Base-by-base conservation (phyloP, 2,797 vertebrate species). In the Threskiornis aethiopicus region DNA sequence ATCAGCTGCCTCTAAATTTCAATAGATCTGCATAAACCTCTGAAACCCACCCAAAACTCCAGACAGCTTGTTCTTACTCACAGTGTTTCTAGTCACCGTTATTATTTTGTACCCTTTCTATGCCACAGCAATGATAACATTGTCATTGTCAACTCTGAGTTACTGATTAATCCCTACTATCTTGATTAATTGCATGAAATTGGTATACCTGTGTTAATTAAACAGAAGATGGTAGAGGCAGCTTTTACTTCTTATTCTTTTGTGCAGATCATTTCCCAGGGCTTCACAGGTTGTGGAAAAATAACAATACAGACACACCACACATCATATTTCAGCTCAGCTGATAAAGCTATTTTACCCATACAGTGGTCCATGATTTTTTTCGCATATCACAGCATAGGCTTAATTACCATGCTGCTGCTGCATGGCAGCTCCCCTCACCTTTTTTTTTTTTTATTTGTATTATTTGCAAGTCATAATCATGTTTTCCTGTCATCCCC, bases 161-260 rank as follows among this genome's bases (percentile, higher is more conserved):
- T 97, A 91, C 83, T 87, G 49, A 95, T 97, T 97, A 97, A 97
- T 95, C 83, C 87, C 66, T 72, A 51, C 91, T 62, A 89, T 64
- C 90, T 95, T 96, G 90, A 96, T 94, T 97, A 97, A 96, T 57
- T 88, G 96, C 86, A 75, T 97, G 93, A 96, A 97, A 94, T 80
- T 52, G 62, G 79, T 92, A 96, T 91, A 93, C 89, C 76, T 72
- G 44, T 66, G 75, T 92, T 91, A 94, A 95, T 96, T 90, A 96
- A 95, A 96, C 57, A 70, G 88, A 75, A 87, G 82, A 93, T 51
- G 71, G 87, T 79, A 92, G 66, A 72, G 66, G 81, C 82, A 79
- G 94, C 57, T 90, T 96, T 95, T 81, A 24, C 70, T 96, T 79
- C 84, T 52, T 57, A 41, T 87, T 96, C 64, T 84, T 95, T 94